These are phyloP conservation scores for Australoheros facetus DNA, from an alignment of 2,797 vertebrate genomes.

Conservation along the genomic window DNA sequence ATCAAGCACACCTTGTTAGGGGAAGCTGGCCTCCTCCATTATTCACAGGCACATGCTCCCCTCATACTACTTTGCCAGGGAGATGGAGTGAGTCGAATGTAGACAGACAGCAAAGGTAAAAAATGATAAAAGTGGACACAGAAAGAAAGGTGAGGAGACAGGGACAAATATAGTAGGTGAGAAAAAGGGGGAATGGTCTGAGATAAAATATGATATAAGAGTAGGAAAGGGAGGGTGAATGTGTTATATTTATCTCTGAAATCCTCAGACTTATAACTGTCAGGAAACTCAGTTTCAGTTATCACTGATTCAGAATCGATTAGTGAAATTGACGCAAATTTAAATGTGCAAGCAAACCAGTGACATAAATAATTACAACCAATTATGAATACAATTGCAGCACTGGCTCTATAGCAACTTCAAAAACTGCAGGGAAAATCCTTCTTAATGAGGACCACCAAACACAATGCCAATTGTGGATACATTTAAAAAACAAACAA, in stretches of 20 bases:
- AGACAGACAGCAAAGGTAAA: conserved; percentile 47
- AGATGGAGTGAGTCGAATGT: conserved; percentile 52
- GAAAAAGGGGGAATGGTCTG: conserved; percentile 30
- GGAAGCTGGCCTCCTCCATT: conserved; percentile 68
- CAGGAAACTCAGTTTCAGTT: conserved; percentile 41
- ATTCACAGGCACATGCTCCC: conserved; percentile 67
- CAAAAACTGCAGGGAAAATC: conserved; percentile 25
- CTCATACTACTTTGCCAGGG: conserved; percentile 26
- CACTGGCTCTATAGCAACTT: conserved; percentile 14
- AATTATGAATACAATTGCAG: conserved; percentile 42
- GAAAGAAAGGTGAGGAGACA: conserved; percentile 35
- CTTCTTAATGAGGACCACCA: conserved; percentile 9
- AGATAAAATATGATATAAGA: conserved; percentile 39
- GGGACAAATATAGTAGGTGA: conserved; percentile 55
- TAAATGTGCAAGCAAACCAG: conserved; percentile 43
- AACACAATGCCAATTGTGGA: neutral
- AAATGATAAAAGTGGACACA: conserved; percentile 39
- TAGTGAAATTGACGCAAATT: conserved; percentile 41
- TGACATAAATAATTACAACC: conserved; percentile 49
- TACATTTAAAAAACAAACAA: neutral
- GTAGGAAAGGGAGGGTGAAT: conserved; percentile 9
- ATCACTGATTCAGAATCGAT: conserved; percentile 53
- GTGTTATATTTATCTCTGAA: conserved; percentile 24
- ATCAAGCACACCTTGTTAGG: conserved; percentile 73
- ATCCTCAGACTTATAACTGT: conserved; percentile 22